Conservation (phyloP, 2,113 vertebrate species). For the Ptilorrhoa leucosticta region DNA sequence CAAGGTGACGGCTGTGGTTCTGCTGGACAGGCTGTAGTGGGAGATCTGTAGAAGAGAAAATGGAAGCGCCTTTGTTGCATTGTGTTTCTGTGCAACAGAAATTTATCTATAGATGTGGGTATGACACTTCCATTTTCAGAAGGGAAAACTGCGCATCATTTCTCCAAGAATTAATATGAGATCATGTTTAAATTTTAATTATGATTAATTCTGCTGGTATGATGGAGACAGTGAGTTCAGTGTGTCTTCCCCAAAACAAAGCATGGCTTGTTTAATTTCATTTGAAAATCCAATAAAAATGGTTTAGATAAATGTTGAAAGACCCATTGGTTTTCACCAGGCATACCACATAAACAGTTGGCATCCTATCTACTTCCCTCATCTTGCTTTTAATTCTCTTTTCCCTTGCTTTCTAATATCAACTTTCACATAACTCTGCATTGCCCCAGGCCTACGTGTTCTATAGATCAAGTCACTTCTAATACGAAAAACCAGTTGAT, state of each 20-base stretch:
- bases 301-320: not conserved
- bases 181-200: conserved; percentile 13
- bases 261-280: conserved; percentile 22
- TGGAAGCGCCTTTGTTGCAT: not conserved
- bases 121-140: not conserved
- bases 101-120: accelerated
- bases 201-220: conserved; percentile 43
- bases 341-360: conserved; percentile 31
- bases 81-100: not conserved
- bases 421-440: conserved; percentile 50
- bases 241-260: not conserved
- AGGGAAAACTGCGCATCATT: not conserved
- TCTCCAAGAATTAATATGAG: not conserved
- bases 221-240: not conserved
- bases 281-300: conserved; percentile 39
- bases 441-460: conserved; percentile 12
- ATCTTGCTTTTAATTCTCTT: conserved; percentile 58
- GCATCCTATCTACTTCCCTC: conserved; percentile 27
- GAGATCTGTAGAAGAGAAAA: not conserved
- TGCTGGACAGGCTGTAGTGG: not conserved
- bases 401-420: conserved; percentile 46
- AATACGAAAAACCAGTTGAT: conserved; percentile 35
- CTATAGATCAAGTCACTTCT: conserved; percentile 41
- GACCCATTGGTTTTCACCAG: not conserved
- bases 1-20: not conserved